These are phyloP conservation scores for Gambusia affinis DNA, from an alignment of 2,113 vertebrate species.

Conservation along the genomic window DNA sequence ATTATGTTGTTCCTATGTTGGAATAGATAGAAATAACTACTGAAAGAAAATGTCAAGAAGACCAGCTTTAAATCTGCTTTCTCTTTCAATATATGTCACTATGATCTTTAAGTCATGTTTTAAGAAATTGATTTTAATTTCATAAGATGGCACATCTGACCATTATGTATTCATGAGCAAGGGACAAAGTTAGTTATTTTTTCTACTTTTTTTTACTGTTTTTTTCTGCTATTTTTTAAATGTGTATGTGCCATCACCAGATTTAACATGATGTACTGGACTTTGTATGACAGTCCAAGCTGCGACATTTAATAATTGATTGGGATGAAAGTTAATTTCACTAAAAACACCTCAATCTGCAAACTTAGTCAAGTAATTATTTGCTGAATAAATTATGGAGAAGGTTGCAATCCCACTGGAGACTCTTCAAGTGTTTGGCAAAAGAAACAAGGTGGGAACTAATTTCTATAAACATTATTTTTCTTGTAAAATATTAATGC, in stretches of 20 bases:
- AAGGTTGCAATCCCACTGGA: too few relatives aligned
- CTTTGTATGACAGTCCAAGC: too few relatives aligned
- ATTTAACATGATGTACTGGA: not conserved
- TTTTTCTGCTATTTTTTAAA: not conserved
- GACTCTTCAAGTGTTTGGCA: not conserved
- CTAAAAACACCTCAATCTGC: not conserved
- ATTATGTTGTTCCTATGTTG: not conserved
- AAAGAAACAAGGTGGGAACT: not conserved
- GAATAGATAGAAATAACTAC: not conserved
- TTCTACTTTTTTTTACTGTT: not conserved
- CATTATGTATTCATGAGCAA: not conserved
- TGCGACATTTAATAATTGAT: too few relatives aligned
- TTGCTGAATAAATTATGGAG: too few relatives aligned
- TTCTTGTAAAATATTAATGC: not conserved
- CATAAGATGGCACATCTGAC: conserved; percentile 82
- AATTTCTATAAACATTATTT: not conserved
- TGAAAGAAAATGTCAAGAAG: conserved; percentile 17
- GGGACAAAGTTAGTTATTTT: not conserved
- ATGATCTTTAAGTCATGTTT: conserved; percentile 61
- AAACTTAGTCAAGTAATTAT: too few relatives aligned
- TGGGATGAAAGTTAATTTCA: not conserved
- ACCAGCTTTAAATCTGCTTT: conserved; percentile 50
- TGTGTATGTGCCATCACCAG: not conserved
- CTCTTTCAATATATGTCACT: conserved; percentile 30
- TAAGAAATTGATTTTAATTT: conserved; percentile 68